A percentile compares a stretch with the other conserved stretches of the same genome.
These are phyloP conservation scores for Hydractinia echinata DNA, from an alignment of 30 jellyfish, hydroid and myxozoan genomes.

Conservation along the genomic window DNA sequence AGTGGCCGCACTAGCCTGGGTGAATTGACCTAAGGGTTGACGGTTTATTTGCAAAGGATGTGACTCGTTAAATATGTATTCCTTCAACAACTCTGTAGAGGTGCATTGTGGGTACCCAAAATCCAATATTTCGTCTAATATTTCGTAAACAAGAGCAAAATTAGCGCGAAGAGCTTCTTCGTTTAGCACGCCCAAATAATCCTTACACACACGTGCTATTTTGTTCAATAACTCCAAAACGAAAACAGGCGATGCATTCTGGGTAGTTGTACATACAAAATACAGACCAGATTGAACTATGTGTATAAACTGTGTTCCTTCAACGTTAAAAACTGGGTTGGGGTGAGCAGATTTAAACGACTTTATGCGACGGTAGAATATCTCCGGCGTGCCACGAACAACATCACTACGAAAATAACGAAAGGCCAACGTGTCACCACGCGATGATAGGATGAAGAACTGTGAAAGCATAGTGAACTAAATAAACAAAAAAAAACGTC, in stretches of 20 bases:
- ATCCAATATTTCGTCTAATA: slow-evolving; percentile 92
- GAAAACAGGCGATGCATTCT: slow-evolving; percentile 64
- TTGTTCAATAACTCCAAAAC: slow-evolving; percentile 81
- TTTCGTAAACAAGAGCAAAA: slow-evolving; percentile 84
- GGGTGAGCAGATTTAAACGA: slow-evolving; percentile 30
- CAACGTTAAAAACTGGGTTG: slow-evolving; percentile 70
- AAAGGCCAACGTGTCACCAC: slow-evolving; percentile 81
- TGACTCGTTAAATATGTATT: slow-evolving; percentile 73
- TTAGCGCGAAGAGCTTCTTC: slow-evolving; percentile 77
- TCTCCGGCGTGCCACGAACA: slow-evolving; percentile 82
- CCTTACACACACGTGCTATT: slow-evolving; percentile 79
- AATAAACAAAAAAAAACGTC: too few species aligned
- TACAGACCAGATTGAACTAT: slow-evolving; percentile 58
- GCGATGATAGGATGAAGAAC: slow-evolving; percentile 68
- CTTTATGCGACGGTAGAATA: slow-evolving; percentile 52
- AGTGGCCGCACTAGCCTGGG: neutral
- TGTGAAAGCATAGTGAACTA: slow-evolving; percentile 65
- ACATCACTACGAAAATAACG: slow-evolving; percentile 88
- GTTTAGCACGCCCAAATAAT: slow-evolving; percentile 80
- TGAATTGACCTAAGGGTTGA: neutral
- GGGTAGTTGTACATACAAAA: slow-evolving; percentile 75
- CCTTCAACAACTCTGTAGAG: slow-evolving; percentile 73
- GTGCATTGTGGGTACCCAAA: slow-evolving; percentile 89
- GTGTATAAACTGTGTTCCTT: slow-evolving; percentile 62
- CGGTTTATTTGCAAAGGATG: slow-evolving; percentile 29